Evolutionary conservation across 2,888 invertebrate species (phyloP), one percentile per base, ranked within the genome.

Genomic region (Ceratothoa steindachneri): DNA sequence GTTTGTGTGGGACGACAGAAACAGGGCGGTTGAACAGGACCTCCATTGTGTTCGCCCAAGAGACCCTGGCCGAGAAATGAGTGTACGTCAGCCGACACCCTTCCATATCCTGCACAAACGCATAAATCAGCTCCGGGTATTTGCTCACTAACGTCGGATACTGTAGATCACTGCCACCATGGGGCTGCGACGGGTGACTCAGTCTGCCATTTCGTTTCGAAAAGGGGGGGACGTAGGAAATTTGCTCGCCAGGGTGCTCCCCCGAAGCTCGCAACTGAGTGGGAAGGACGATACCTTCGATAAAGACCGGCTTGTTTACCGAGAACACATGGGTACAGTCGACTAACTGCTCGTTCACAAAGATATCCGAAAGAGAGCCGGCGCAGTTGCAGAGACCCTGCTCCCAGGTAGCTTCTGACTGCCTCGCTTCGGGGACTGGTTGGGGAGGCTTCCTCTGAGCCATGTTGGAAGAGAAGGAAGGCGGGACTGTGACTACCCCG

Each of bases 21-120:
- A 92, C 89, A 5, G 92, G 91, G 5, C 91, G 85, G 85, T 93
- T 91, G 84, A 93, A 93, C 80, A 89, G 89, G 81, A 93, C 90
- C 84, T 93, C 92, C 72, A 92, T 87, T 81, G 91, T 86, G 29
- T 90, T 89, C 24, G 89, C 87, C 84, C 89, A 90, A n/a, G 88
- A 87, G 78, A 91, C 92, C 80, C 91, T 88, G 80, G 89, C 90
- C 68, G 92, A 91, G 83, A 90, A 92, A 85, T 93, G 92, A 0
- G 91, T 92, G 84, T 92, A 92, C 0, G 93, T 91, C 81, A 93
- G 88, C 2, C 92, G 86, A 67, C 90, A 90, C 3, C 91, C 91
- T 84, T 91, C 91, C 28, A 89, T 89, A 85, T 93, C 93, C 82
- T 92, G 87, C 74, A 93, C 86, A 85, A 92, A 91, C 19, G 92